A percentile compares a stretch with the other conserved stretches of the same genome.
Evolutionary conservation across 2,113 vertebrate genomes (phyloP).

Genomic region (Rostratula benghalensis): DNA sequence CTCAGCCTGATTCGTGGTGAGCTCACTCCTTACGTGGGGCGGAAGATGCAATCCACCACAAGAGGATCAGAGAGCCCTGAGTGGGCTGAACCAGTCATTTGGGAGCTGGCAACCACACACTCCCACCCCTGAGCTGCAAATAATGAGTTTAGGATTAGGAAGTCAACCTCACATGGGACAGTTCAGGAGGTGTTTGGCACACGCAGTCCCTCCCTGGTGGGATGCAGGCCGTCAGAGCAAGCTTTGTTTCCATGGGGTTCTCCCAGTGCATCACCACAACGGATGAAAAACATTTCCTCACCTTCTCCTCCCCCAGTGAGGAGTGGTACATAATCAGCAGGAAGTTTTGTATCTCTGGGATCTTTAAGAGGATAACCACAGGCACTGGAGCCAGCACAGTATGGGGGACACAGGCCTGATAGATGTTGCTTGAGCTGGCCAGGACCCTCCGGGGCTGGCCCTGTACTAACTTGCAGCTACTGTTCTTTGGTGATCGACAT

Average conservation of each 20-base stretch:
- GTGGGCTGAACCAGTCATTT: constrained; percentile 15
- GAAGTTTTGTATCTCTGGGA: background rate
- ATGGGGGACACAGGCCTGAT: background rate
- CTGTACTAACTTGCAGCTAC: background rate
- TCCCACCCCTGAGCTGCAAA: constrained; percentile 10
- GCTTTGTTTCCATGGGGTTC: constrained; percentile 11
- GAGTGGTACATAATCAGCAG: background rate
- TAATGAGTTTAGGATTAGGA: constrained; percentile 34
- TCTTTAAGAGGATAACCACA: background rate
- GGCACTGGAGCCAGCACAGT: rapidly evolving
- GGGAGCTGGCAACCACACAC: background rate
- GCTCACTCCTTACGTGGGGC: constrained; percentile 15
- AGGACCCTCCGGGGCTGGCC: background rate
- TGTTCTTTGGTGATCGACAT: background rate
- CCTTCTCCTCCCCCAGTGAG: background rate
- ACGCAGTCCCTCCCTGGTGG: background rate
- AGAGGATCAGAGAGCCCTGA: background rate
- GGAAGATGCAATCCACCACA: background rate
- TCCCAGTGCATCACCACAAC: background rate
- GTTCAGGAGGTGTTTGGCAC: background rate
- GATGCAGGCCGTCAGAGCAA: background rate
- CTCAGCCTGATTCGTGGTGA: background rate
- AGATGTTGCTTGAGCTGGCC: background rate
- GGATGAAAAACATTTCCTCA: constrained; percentile 13
- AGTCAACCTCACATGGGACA: background rate